Base-by-base conservation (phyloP, 1,140 invertebrate genomes). In the Aphidius gifuensis region DNA sequence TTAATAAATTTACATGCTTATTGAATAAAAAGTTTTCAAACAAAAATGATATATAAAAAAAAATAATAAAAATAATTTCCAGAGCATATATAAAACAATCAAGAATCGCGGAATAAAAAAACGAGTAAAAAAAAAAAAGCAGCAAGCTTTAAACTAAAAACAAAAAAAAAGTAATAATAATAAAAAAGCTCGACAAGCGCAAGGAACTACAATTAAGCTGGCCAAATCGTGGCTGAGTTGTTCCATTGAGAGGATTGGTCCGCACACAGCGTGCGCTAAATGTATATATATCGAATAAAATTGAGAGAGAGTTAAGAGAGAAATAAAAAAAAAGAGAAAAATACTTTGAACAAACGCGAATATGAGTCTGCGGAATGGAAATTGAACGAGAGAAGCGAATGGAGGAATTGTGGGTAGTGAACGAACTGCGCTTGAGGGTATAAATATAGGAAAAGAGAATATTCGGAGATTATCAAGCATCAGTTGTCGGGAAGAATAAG, bases 401-500 rank as follows among this genome's bases (percentile, higher is more conserved):
- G 53, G 16, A 16, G 53, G 6, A 43, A 40, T 63, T 57, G 67
- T 53, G 65, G 64, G 61, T 66, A 45, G 49, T 66, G 70, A 3
- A 32, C 23, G 23, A 32, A 32, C 4, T 32, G 67, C 64, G 40
- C 23, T 32, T 32, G 54, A 32, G 54, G 65, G 57, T 64, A 56
- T 63, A 58, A 57, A 67, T 61, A 16, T 47, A 56, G n/a, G 21
- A 51, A 45, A 43, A 62, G 69, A 57, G 69, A 69, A 71, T 76
- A 32, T 78, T 80, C 72, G 74, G 75, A 74, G 74, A 81, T 80
- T 81, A 80, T 80, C 78, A 79, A 81, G 79, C 79, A 80, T 81
- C 79, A 78, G 78, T 81, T 80, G 76, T 64, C 69, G 77, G 72
- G 78, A 80, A 81, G 79, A 81, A 81, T 81, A 79, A 81, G 77